Conservation (phyloP, 2,888 invertebrate species). For the Dendrolimus houi region DNA sequence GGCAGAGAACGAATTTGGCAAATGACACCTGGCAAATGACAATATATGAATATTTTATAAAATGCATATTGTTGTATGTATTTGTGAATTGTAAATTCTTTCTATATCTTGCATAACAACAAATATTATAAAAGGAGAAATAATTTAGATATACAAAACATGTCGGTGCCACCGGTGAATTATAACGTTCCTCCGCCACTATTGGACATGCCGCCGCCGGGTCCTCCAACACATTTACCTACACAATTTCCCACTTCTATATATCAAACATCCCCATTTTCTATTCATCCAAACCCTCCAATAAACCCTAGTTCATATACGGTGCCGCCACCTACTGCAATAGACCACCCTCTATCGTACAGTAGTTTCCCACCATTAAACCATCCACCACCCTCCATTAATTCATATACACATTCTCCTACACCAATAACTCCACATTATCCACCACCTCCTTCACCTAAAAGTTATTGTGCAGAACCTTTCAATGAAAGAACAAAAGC, state of each 20-base stretch:
- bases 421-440: background rate
- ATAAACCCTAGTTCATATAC: constrained; percentile 13
- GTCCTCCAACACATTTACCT: constrained; percentile 15
- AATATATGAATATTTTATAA: no score
- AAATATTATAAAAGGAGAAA: background rate
- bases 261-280: constrained; percentile 8
- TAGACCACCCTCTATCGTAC: background rate
- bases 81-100: no score
- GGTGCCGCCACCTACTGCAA: constrained; percentile 11
- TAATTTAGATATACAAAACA: constrained; percentile 14
- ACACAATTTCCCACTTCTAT: constrained; percentile 1
- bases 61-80: no score
- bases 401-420: background rate
- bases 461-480: background rate
- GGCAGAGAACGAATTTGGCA: no score
- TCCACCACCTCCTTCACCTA: background rate
- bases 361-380: background rate
- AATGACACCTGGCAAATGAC: no score
- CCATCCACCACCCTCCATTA: background rate
- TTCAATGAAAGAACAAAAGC: background rate
- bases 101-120: no score
- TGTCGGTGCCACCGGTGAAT: constrained; percentile 49
- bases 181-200: constrained; percentile 51
- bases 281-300: no score
- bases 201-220: constrained; percentile 33